Percentiles rank a stretch among this genome's conserved stretches.
These are phyloP conservation scores for Thalassaphorura encarpata DNA, from an alignment of 1,140 invertebrate species.

Conservation along the genomic window DNA sequence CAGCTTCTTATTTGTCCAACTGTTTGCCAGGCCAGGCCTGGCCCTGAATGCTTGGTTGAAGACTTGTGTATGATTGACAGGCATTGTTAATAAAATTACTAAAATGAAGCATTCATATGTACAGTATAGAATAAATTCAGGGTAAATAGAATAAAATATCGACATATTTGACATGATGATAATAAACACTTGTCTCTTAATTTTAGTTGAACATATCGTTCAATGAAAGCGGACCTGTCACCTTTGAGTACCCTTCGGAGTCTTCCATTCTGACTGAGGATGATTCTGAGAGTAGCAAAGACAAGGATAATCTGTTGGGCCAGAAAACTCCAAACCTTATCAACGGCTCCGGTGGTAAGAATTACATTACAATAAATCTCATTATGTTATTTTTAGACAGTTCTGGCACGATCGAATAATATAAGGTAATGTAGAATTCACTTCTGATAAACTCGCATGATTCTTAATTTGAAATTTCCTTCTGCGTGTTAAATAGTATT, in stretches of 20 bases:
- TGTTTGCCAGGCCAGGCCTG: too few relatives aligned
- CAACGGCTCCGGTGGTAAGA: constrained; percentile 20
- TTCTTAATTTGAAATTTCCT: too few relatives aligned
- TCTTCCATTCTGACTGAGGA: constrained; percentile 49
- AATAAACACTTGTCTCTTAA: constrained; percentile 20
- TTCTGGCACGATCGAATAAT: too few relatives aligned
- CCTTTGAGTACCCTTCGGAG: constrained; percentile 79
- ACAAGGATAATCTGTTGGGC: constrained; percentile 5
- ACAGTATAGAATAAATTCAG: background rate
- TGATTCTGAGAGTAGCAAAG: constrained; percentile 2
- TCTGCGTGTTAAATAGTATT: too few relatives aligned
- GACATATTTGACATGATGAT: too few relatives aligned
- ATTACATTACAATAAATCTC: too few relatives aligned
- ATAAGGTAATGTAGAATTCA: too few relatives aligned
- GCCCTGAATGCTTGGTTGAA: too few relatives aligned
- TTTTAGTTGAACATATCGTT: constrained; percentile 72
- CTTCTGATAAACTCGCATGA: too few relatives aligned
- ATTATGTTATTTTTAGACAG: too few relatives aligned
- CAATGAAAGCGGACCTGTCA: constrained; percentile 65
- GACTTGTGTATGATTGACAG: too few relatives aligned
- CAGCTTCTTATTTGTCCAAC: too few relatives aligned
- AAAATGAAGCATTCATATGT: background rate
- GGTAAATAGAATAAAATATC: background rate
- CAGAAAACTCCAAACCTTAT: constrained; percentile 23
- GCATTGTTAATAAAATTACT: background rate